These are phyloP conservation scores for Acropora tenuis DNA, from an alignment of 64 coral and sea anemone species.

Conservation along the genomic window DNA sequence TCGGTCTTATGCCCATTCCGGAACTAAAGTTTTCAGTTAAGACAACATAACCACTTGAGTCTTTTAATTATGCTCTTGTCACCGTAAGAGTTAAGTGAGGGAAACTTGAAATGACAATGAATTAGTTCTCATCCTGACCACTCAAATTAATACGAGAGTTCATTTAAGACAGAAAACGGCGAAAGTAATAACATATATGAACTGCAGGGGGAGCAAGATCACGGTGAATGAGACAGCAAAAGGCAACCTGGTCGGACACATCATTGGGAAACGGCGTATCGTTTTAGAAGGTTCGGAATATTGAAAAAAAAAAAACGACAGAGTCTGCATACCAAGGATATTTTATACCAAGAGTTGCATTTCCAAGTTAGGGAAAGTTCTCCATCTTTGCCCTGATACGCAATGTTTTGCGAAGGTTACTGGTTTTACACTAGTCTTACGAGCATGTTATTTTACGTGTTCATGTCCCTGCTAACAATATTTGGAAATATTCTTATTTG, in stretches of 20 bases:
- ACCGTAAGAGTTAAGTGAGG: too few species aligned
- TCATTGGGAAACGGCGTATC: neutral
- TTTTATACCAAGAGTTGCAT: too few species aligned
- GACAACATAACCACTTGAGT: too few species aligned
- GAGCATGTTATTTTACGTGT: slow-evolving; percentile 57
- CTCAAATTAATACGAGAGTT: too few species aligned
- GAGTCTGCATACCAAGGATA: neutral
- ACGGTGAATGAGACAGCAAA: neutral
- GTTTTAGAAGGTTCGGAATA: neutral
- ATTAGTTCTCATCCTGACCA: too few species aligned
- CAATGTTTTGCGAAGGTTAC: slow-evolving; percentile 81
- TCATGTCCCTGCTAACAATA: slow-evolving; percentile 62
- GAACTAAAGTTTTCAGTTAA: too few species aligned
- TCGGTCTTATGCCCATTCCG: too few species aligned
- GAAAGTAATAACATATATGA: neutral
- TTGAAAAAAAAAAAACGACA: neutral
- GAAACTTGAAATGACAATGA: too few species aligned
- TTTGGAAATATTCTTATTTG: slow-evolving; percentile 69
- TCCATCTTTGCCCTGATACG: neutral
- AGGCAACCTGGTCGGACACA: neutral
- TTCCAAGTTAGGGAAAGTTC: too few species aligned
- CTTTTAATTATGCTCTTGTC: too few species aligned
- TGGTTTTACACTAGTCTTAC: slow-evolving; percentile 71
- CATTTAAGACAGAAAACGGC: too few species aligned
- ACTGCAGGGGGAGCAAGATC: neutral